Evolutionary conservation across 1,140 invertebrate genomes (phyloP).

Genomic region (Holcopasites calliopsidis): DNA sequence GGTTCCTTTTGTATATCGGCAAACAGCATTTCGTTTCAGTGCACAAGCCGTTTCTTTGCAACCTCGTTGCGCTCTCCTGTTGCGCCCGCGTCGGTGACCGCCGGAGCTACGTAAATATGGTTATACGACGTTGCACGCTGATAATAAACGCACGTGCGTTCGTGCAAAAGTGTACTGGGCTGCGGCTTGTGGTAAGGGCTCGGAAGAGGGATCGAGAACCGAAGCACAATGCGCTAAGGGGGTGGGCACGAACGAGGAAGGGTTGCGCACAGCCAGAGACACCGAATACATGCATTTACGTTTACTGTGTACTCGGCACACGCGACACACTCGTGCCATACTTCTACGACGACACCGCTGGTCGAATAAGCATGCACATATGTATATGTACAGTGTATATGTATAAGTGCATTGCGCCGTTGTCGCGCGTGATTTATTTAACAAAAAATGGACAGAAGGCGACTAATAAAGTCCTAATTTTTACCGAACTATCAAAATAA

Average conservation of each 20-base stretch:
- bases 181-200: constrained; percentile 59
- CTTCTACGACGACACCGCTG: constrained; percentile 45
- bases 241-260: constrained; percentile 19
- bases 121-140: constrained; percentile 49
- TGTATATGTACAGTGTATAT: constrained; percentile 40
- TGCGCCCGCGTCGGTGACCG: constrained; percentile 43
- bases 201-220: constrained; percentile 44
- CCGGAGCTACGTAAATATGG: constrained; percentile 51
- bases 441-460: background rate
- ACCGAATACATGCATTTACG: constrained; percentile 32
- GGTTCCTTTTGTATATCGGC: constrained; percentile 31
- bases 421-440: constrained; percentile 15
- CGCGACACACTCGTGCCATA: constrained; percentile 47
- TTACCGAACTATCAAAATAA: too few relatives aligned
- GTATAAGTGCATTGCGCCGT: background rate
- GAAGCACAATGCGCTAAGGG: constrained; percentile 40
- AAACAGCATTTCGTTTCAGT: constrained; percentile 62
- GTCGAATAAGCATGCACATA: constrained; percentile 52
- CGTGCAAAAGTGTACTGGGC: constrained; percentile 58
- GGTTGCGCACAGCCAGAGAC: background rate
- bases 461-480: too few relatives aligned
- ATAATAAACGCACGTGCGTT: constrained; percentile 56
- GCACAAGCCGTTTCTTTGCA: constrained; percentile 58
- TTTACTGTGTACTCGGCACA: constrained; percentile 12
- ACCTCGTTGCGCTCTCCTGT: constrained; percentile 32